These are phyloP conservation scores for Upupa epops DNA, from an alignment of 2,113 vertebrate genomes.

Conservation along the genomic window DNA sequence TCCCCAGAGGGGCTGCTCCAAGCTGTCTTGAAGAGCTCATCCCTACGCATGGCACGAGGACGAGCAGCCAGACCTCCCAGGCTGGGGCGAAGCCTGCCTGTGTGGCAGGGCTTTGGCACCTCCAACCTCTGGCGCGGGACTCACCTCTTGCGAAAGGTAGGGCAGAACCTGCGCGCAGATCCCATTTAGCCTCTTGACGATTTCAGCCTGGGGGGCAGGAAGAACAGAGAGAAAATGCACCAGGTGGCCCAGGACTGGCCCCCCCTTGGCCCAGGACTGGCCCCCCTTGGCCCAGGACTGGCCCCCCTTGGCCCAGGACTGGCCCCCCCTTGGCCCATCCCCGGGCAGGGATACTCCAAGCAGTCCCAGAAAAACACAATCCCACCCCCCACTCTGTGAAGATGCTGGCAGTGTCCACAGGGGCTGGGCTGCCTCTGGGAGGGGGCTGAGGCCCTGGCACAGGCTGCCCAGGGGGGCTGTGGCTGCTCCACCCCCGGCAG, in stretches of 20 bases:
- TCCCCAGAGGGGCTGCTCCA: fast-evolving
- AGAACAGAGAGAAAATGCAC: background rate
- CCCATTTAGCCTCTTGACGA: conserved; percentile 96
- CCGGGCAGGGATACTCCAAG: background rate
- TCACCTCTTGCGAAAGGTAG: conserved; percentile 97
- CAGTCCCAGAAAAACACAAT: background rate
- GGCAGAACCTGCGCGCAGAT: conserved; percentile 98
- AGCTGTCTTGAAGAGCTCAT: background rate
- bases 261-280: too few relatives aligned
- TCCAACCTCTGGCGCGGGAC: background rate
- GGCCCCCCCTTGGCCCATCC: too few relatives aligned
- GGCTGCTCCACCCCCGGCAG: background rate
- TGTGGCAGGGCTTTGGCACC: too few relatives aligned
- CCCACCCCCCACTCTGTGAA: fast-evolving
- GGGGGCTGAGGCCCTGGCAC: background rate
- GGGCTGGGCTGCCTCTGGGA: background rate
- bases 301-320: too few relatives aligned
- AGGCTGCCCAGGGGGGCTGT: background rate
- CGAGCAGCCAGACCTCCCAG: background rate
- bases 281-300: too few relatives aligned
- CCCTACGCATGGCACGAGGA: background rate
- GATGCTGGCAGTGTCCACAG: background rate
- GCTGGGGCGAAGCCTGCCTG: background rate
- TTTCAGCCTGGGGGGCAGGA: conserved; percentile 86
- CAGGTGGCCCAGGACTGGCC: background rate